Conservation (phyloP, 2,797 vertebrate genomes). For the Harpagifer antarcticus region DNA sequence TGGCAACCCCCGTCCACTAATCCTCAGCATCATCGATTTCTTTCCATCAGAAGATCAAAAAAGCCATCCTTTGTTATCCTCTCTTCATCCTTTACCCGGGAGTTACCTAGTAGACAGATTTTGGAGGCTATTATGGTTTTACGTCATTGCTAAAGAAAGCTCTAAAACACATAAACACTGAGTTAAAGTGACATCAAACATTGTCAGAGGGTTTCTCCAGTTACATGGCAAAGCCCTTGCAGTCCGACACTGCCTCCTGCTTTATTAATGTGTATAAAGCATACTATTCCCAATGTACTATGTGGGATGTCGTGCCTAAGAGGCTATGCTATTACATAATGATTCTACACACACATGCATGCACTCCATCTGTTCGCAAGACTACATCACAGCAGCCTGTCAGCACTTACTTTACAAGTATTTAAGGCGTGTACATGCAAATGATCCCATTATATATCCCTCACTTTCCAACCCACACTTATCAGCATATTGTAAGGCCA, state of each 20-base stretch:
- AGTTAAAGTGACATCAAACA: neutral
- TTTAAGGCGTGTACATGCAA: neutral
- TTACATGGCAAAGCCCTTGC: slow-evolving; percentile 45
- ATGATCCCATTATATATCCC: neutral
- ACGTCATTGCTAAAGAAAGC: slow-evolving; percentile 34
- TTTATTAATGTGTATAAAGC: slow-evolving; percentile 49
- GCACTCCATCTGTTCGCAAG: neutral
- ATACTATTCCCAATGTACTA: slow-evolving; percentile 30
- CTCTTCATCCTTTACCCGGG: neutral
- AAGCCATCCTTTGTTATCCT: neutral
- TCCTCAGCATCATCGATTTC: neutral
- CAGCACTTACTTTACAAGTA: neutral
- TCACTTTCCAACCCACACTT: neutral
- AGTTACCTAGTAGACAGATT: slow-evolving; percentile 6
- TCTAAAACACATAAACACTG: slow-evolving; percentile 6
- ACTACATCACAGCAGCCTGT: neutral
- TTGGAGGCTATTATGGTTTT: slow-evolving; percentile 13
- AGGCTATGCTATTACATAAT: slow-evolving; percentile 33
- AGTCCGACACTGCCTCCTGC: slow-evolving; percentile 9
- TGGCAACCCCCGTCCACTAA: no score
- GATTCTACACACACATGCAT: slow-evolving; percentile 3
- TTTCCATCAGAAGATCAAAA: neutral
- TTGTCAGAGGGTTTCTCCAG: slow-evolving; percentile 1
- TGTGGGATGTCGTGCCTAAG: slow-evolving; percentile 14
- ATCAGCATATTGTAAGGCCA: neutral